Conservation (phyloP, 1,140 invertebrate species). For the Microplitis mediator region DNA sequence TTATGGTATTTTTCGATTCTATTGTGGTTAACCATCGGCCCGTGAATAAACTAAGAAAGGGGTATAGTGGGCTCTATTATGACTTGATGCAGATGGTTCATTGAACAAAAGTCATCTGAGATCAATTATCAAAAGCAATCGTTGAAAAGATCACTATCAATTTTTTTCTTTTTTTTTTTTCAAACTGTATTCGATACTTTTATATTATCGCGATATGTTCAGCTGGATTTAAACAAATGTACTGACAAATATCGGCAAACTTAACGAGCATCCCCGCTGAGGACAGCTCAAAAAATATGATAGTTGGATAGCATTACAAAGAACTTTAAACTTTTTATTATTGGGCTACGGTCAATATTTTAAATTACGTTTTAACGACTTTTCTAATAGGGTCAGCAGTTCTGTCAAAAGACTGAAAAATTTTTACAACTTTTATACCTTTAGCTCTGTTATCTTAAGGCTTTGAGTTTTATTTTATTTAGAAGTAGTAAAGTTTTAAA, state of each 20-base stretch:
- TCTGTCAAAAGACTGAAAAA: neutral
- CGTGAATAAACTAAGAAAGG: constrained; percentile 10
- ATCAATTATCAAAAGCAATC: neutral
- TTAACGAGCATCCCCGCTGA: neutral
- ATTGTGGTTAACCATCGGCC: constrained; percentile 28
- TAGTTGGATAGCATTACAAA: no score
- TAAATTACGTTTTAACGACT: constrained; percentile 15
- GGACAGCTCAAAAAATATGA: no score
- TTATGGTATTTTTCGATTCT: neutral
- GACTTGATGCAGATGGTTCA: constrained; percentile 16
- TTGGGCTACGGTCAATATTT: neutral
- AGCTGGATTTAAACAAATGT: no score
- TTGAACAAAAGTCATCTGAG: neutral
- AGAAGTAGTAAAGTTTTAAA: no score
- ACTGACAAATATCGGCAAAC: neutral
- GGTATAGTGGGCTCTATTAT: constrained; percentile 2
- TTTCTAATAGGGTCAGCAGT: neutral
- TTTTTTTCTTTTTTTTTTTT: neutral
- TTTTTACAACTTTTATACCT: neutral
- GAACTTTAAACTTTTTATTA: no score
- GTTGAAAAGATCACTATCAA: neutral
- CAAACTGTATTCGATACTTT: no score
- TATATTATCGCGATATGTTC: no score
- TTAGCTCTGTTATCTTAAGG: no score
- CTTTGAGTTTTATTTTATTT: no score